Evolutionary conservation across 2,888 invertebrate species (phyloP), one percentile per base, ranked within the genome.

Genomic region (Amiota communis): DNA sequence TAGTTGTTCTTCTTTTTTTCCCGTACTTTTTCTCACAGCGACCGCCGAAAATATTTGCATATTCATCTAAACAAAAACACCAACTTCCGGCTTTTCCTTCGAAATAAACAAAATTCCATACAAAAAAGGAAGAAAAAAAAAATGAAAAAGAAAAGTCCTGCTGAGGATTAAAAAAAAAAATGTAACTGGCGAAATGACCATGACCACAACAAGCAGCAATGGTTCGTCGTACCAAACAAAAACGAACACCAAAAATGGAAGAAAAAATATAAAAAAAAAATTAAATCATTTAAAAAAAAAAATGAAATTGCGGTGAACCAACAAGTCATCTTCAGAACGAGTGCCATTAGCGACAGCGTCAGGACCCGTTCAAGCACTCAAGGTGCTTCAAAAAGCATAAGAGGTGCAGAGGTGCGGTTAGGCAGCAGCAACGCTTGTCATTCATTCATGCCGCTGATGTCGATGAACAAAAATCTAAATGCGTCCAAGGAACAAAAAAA

Each of bases 1-100:
- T 78, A 74, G 83, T 79, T 76, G 83, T 79, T 83, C 85, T 79
- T 78, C 77, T 77, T 74, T 77, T 74, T 74, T 74, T 76, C 77
- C 71, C 71, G 74, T 59, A 17, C 17, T 20, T 20, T n/a, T 59
- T 15, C 68, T 72, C 36, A 3, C 74, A 68, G 56, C 70, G 51
- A 72, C 75, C 70, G 77, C 80, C 57, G 72, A 72, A 78, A 83
- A 82, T 84, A 85, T 87, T 87, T 87, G 85, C 87, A 87, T 87
- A 87, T 87, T 87, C 87, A 87, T 84, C 86, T 85, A 86, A 85
- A 86, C 85, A 86, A 86, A 65, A 87, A 85, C 83, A 85, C 77
- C 81, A 83, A 83, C 87, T 85, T 86, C 81, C 79, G 75, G 75
- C 53, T 59, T 15, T 59, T n/a, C 11, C 15, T 4, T 12, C 23